Conservation (phyloP, 2,113 vertebrate genomes). For the Poecilia latipinna region DNA sequence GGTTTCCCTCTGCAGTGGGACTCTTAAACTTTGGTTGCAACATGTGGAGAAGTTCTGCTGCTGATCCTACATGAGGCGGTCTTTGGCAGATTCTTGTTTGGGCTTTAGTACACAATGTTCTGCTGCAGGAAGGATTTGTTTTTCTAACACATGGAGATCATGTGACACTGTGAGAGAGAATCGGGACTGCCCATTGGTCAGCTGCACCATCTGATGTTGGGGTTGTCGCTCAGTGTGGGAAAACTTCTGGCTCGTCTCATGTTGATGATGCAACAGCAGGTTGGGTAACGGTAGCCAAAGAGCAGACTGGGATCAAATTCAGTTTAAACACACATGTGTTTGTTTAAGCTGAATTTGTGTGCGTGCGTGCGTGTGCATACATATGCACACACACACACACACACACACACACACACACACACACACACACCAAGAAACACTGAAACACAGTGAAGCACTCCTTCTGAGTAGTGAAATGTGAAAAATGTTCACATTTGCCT, state of each 20-base stretch:
- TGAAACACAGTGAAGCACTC: not conserved
- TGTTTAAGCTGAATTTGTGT: too few relatives aligned
- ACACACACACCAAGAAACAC: not conserved
- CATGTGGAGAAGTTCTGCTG: not conserved
- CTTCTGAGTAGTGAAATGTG: not conserved
- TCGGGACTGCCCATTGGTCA: slow-evolving; percentile 36
- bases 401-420: not conserved
- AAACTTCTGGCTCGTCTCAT: slow-evolving; percentile 39
- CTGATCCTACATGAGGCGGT: not conserved
- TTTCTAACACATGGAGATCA: slow-evolving; percentile 43
- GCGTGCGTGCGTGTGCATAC: too few relatives aligned
- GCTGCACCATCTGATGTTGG: slow-evolving; percentile 14
- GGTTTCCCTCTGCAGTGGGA: not conserved
- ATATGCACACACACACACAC: too few relatives aligned
- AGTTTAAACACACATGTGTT: not conserved
- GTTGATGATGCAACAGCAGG: slow-evolving; percentile 60
- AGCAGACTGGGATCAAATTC: not conserved
- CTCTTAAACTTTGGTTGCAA: not conserved
- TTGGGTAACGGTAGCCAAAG: slow-evolving; percentile 55
- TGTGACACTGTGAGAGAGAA: slow-evolving; percentile 30
- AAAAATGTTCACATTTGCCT: too few relatives aligned
- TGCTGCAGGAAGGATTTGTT: slow-evolving; percentile 23
- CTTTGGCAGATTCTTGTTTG: slow-evolving; percentile 5
- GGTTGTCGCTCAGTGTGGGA: slow-evolving; percentile 6
- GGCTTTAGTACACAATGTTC: slow-evolving; percentile 10